Conservation (phyloP, 2,888 invertebrate genomes). For the Athripsodes cinereus region DNA sequence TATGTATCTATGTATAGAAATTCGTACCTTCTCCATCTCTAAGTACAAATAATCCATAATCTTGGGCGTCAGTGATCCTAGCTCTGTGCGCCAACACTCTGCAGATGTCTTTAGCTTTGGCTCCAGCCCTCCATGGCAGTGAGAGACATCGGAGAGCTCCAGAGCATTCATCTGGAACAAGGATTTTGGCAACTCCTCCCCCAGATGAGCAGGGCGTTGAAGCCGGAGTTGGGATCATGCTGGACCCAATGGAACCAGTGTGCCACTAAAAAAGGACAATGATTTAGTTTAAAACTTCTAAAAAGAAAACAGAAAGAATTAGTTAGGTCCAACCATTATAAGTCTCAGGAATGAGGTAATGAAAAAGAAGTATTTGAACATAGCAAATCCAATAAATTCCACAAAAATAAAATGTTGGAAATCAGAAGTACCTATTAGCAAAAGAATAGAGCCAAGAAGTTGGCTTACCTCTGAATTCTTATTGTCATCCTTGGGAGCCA, state of each 20-base stretch:
- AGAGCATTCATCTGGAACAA: conserved; percentile 90
- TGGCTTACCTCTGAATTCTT: conserved; percentile 29
- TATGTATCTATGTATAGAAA: too few species aligned
- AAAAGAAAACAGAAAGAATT: too few species aligned
- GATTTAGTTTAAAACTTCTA: background rate
- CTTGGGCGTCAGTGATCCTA: conserved; percentile 92
- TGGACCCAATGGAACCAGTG: conserved; percentile 43
- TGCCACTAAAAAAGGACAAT: conserved; percentile 39
- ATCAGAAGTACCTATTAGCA: too few species aligned
- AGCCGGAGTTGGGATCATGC: conserved; percentile 20
- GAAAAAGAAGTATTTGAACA: too few species aligned
- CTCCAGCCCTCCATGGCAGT: conserved; percentile 87
- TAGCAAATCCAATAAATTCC: too few species aligned
- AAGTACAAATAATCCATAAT: conserved; percentile 86
- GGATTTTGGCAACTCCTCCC: conserved; percentile 71
- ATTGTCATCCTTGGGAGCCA: conserved; percentile 44
- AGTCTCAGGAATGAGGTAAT: too few species aligned
- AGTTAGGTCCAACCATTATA: too few species aligned
- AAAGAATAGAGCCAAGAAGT: too few species aligned
- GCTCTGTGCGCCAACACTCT: conserved; percentile 93
- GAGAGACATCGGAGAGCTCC: conserved; percentile 89
- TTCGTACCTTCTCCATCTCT: conserved; percentile 79
- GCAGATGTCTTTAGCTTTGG: conserved; percentile 88
- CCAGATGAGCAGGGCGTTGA: conserved; percentile 31
- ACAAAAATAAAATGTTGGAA: too few species aligned